Conservation (phyloP, 2,888 invertebrate genomes). For the Drosophila putrida region DNA sequence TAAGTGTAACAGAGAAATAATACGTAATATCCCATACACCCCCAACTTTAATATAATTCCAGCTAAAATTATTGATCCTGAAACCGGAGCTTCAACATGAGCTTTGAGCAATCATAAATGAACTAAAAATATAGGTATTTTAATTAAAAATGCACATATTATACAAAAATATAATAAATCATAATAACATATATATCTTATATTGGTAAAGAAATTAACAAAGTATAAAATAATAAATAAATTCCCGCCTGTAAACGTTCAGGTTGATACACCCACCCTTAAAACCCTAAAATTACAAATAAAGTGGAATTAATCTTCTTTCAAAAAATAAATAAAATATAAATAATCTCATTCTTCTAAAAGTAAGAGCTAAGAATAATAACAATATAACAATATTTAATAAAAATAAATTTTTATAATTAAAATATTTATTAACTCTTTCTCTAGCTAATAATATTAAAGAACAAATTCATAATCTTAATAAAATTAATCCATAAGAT, state of each 20-base stretch:
- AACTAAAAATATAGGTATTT: slow-evolving; percentile 90
- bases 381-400: slow-evolving; percentile 86
- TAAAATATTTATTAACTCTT: slow-evolving; percentile 73
- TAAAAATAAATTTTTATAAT: slow-evolving; percentile 86
- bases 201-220: slow-evolving; percentile 88
- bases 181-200: slow-evolving; percentile 81
- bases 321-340: slow-evolving; percentile 41
- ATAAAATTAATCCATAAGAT: slow-evolving; percentile 87
- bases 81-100: slow-evolving; percentile 91
- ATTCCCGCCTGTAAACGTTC: slow-evolving; percentile 89
- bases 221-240: slow-evolving; percentile 90
- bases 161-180: slow-evolving; percentile 86
- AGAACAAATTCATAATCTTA: slow-evolving; percentile 88
- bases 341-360: slow-evolving; percentile 41
- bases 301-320: slow-evolving; percentile 90
- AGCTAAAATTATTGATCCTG: slow-evolving; percentile 91
- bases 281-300: slow-evolving; percentile 89
- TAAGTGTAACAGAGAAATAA: slow-evolving; percentile 86
- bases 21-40: slow-evolving; percentile 89
- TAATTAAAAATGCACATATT: slow-evolving; percentile 89
- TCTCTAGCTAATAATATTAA: slow-evolving; percentile 88
- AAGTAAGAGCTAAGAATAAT: slow-evolving; percentile 86
- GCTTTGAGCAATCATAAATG: slow-evolving; percentile 91
- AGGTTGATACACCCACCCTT: slow-evolving; percentile 89
- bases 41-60: slow-evolving; percentile 91